These are phyloP conservation scores for Caenorhabditis elegans DNA, from an alignment of 1,140 invertebrate species.

Conservation along the genomic window DNA sequence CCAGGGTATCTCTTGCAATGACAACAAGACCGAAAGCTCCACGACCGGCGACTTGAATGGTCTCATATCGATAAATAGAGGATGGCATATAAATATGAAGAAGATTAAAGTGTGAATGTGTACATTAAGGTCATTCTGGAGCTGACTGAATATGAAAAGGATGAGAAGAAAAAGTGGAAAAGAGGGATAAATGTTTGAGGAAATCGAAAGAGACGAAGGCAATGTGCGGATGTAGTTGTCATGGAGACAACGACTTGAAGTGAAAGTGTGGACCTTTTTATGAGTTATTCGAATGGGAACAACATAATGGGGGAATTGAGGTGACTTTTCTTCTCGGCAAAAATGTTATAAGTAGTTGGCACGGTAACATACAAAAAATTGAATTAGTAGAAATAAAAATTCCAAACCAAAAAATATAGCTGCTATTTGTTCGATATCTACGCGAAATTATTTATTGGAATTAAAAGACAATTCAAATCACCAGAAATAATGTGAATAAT, in stretches of 20 bases:
- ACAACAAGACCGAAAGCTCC: conserved; percentile 31
- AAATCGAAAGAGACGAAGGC: background rate
- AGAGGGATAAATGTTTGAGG: background rate
- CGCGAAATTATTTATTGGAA: too few relatives aligned
- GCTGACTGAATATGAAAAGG: background rate
- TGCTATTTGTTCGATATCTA: too few relatives aligned
- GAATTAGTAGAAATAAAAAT: too few relatives aligned
- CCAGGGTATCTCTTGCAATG: background rate
- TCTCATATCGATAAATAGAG: conserved; percentile 10
- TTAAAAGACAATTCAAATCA: too few relatives aligned
- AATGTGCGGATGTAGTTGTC: background rate
- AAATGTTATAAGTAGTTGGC: too few relatives aligned
- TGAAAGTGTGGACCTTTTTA: background rate
- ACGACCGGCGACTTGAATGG: background rate
- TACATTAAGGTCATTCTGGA: background rate
- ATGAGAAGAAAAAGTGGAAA: background rate
- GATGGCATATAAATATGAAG: background rate
- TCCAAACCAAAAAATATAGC: too few relatives aligned
- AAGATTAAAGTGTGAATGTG: background rate
- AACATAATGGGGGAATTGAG: too few relatives aligned
- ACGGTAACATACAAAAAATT: too few relatives aligned
- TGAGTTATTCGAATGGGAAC: background rate
- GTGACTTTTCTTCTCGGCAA: too few relatives aligned
- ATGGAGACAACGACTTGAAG: background rate
- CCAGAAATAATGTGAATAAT: too few relatives aligned